A percentile compares a stretch with the other conserved stretches of the same genome.
These are phyloP conservation scores for Micrasema minimum DNA, from an alignment of 1,140 invertebrate genomes.

Conservation along the genomic window DNA sequence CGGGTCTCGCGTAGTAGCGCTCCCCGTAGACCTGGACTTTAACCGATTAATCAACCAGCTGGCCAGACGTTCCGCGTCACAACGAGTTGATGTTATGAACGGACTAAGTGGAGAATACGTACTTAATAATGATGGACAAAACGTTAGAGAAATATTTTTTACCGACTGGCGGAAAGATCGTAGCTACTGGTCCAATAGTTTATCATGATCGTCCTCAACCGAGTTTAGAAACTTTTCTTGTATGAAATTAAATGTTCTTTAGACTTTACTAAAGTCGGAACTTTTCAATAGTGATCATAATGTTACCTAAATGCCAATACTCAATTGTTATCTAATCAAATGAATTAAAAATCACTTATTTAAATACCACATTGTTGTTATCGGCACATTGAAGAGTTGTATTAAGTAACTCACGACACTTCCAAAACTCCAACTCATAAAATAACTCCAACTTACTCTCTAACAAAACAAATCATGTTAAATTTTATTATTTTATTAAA, in stretches of 20 bases:
- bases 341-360: too few species aligned
- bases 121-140: constrained; percentile 16
- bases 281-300: neutral
- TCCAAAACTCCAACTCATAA: too few species aligned
- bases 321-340: too few species aligned
- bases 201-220: constrained; percentile 67
- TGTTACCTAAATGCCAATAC: too few species aligned
- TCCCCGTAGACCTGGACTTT: constrained; percentile 69
- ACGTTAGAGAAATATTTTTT: constrained; percentile 42
- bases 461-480: too few species aligned
- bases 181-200: constrained; percentile 75
- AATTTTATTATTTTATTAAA: too few species aligned
- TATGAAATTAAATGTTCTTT: neutral
- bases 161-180: constrained; percentile 69
- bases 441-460: too few species aligned
- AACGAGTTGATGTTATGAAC: constrained; percentile 2
- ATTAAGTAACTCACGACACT: too few species aligned
- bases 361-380: too few species aligned
- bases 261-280: neutral
- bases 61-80: constrained; percentile 2
- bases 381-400: too few species aligned
- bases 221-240: neutral
- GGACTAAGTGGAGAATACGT: constrained; percentile 48
- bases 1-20: constrained; percentile 71
- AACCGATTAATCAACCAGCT: constrained; percentile 55